A percentile compares a stretch with the other conserved stretches of the same genome.
These are phyloP conservation scores for Rhaphigaster nebulosa DNA, from an alignment of 2,888 invertebrate genomes.

Conservation along the genomic window DNA sequence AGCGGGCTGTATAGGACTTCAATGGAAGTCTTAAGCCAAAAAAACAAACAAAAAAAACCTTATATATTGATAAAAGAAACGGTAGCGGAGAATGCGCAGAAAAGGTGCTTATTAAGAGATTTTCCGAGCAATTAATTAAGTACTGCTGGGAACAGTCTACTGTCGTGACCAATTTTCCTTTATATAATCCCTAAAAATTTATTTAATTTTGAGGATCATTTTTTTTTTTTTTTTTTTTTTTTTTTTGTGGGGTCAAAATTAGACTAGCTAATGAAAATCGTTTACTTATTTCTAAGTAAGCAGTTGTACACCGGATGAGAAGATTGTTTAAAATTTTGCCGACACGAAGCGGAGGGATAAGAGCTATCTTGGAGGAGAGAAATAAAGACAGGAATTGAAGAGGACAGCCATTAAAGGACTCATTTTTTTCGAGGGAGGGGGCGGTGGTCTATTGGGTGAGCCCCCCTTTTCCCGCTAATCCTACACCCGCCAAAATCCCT, in stretches of 20 bases:
- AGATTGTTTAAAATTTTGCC: neutral
- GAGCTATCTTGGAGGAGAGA: conserved; percentile 16
- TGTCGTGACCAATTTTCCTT: too few species aligned
- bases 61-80: too few species aligned
- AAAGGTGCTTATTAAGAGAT: too few species aligned
- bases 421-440: neutral
- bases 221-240: too few species aligned
- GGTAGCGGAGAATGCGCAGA: too few species aligned
- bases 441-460: conserved; percentile 36
- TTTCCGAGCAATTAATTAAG: too few species aligned
- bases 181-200: too few species aligned
- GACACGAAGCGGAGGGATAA: neutral
- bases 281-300: neutral
- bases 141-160: too few species aligned
- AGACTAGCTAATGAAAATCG: neutral
- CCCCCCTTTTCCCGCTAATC: conserved; percentile 31
- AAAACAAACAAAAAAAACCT: too few species aligned
- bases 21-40: too few species aligned
- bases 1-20: too few species aligned
- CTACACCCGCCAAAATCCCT: conserved; percentile 42
- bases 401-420: conserved; percentile 41
- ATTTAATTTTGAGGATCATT: too few species aligned
- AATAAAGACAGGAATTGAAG: conserved; percentile 48
- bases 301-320: neutral
- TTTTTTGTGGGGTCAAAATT: neutral